Percentiles rank a stretch among this genome's conserved stretches.
Conservation (phyloP, 2,113 vertebrate species). For the Shinisaurus crocodilurus region DNA sequence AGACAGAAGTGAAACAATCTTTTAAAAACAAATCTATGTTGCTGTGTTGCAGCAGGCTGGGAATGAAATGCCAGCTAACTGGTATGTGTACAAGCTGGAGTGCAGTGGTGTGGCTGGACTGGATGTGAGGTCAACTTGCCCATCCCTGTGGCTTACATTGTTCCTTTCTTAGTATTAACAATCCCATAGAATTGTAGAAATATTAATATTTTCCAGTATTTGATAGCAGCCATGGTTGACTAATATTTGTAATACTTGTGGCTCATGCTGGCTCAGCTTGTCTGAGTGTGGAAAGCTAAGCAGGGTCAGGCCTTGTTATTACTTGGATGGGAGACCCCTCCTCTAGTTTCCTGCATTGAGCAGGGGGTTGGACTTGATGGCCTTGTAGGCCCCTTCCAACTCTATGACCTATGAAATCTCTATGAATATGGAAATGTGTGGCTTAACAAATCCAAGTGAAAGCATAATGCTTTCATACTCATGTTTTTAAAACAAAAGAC, state of each 20-base stretch:
- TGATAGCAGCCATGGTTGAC: background rate
- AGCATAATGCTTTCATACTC: background rate
- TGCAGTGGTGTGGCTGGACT: background rate
- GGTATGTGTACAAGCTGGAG: background rate
- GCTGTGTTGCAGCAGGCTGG: background rate
- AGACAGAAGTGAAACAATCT: background rate
- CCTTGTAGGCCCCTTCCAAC: no score
- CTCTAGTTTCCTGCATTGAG: no score
- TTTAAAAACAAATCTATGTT: background rate
- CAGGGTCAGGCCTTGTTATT: no score
- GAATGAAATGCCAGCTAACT: background rate
- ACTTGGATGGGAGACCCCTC: no score
- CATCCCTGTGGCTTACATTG: background rate
- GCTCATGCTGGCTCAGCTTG: no score
- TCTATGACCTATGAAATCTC: no score
- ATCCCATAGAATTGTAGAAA: background rate
- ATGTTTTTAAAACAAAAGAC: background rate
- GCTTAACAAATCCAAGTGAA: background rate
- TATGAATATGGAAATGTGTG: background rate
- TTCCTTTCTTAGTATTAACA: background rate
- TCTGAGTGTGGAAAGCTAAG: no score
- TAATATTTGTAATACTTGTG: background rate
- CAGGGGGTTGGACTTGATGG: no score
- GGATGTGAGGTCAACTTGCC: background rate
- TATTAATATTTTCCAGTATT: background rate